Evolutionary conservation across 2,113 vertebrate genomes (phyloP), one percentile per base, ranked within the genome.

Genomic region (Lepisosteus osseus): DNA sequence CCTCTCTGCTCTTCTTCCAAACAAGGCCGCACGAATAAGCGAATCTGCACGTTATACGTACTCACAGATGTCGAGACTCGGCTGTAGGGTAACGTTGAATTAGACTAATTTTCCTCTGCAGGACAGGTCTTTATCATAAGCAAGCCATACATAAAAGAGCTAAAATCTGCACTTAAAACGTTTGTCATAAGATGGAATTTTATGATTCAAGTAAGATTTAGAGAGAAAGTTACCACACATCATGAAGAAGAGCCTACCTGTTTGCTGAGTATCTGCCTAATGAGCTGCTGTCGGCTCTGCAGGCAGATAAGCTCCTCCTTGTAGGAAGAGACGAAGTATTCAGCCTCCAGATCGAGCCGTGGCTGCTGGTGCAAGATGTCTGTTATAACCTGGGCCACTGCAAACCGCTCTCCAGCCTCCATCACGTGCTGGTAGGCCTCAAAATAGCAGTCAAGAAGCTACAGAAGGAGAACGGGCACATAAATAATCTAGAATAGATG

Each of bases 401-500:
- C 15, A 65, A 88, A 86, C 75, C 84, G 83, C 83, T 93, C 87
- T 54, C 93, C 90, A 6, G 80, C 42, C 63, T 93, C 87, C 54
- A 83, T 41, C 12, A 81, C 66, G 54, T 93, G 91, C 72, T 93
- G 88, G 73, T 92, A 92, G 61, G 84, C 88, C 83, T 94, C 90
- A 45, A 85, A 91, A 68, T 90, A 94, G 83, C 86, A 80, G 77
- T 90, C 85, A 14, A 95, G 76, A 72, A 94, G 85, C 90, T 94
- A 79, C 63, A 81, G 41, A 62, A 17, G 4, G 4, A 17, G 57
- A 43, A 68, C 4, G 51, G 6, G 72, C 0, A 43, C 11, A 43
- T 54, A 54, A 29, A 4, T 59, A 13, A 12, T 59, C 3, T 1
- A 51, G 9, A 9, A 9, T 9, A 59, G 56, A 12, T 59, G 56